Conservation (phyloP, 92 coral and sea anemone species). For the Zoanthus sansibaricus region DNA sequence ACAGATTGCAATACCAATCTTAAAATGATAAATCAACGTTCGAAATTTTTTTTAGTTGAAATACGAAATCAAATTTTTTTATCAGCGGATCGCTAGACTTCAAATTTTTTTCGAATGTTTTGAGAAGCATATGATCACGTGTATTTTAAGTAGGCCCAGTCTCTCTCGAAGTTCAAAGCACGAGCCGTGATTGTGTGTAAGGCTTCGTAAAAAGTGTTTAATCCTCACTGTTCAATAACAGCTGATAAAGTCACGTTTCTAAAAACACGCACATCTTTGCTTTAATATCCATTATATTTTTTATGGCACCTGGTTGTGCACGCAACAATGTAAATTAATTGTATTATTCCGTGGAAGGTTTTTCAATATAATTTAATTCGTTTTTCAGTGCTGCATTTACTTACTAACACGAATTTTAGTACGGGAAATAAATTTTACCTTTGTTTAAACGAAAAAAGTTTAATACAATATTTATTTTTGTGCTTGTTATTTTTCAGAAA, state of each 20-base stretch:
- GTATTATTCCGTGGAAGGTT: too few relatives aligned
- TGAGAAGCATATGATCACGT: constrained; percentile 43
- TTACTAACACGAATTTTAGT: too few relatives aligned
- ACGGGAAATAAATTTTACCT: too few relatives aligned
- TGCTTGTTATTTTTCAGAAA: too few relatives aligned
- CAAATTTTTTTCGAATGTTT: constrained; percentile 34
- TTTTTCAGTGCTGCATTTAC: too few relatives aligned
- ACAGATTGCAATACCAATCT: neutral
- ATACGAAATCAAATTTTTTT: neutral
- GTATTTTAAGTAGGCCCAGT: constrained; percentile 26
- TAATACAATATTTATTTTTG: too few relatives aligned
- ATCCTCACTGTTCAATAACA: constrained; percentile 5
- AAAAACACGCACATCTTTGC: constrained; percentile 1
- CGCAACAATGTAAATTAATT: neutral
- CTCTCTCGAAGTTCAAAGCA: neutral
- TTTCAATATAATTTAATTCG: too few relatives aligned
- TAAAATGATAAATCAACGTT: neutral
- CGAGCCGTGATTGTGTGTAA: neutral
- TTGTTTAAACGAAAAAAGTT: too few relatives aligned
- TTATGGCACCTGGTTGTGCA: neutral
- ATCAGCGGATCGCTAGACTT: neutral
- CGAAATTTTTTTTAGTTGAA: neutral
- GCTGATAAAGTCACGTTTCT: constrained; percentile 17
- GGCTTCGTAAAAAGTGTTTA: neutral
- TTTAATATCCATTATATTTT: neutral